Base-by-base conservation (phyloP, 2,888 invertebrate species). In the Nemotelus pantherinus region DNA sequence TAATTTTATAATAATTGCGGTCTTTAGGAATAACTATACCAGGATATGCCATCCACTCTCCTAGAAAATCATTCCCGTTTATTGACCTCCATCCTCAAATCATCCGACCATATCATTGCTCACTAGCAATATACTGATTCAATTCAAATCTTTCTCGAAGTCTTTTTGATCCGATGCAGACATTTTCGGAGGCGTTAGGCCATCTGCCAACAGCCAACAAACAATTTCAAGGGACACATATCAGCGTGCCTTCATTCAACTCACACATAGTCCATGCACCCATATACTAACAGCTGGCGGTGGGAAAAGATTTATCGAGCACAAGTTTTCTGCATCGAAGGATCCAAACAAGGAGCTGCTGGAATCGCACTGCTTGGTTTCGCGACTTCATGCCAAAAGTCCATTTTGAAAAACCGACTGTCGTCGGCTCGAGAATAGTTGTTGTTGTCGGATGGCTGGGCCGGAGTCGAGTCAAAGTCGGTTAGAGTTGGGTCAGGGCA, bases 271-370 rank as follows among this genome's bases (percentile, higher is more conserved):
- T 3, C 39, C 50, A 6, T 9, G 44, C 3, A 64, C 25, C 44
- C 45, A 64, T 44, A 41, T 63, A 63, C 41, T 5, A 63, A 25
- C 3, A 63, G n/a, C 3, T 43, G 70, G 55, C 41, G n/a, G 4
- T 48, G 50, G 5, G 48, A 72, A 60, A 74, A 74, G 74, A 74
- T 74, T 74, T 74, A 74, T 74, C 48, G 74, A 60, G 60, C 60
- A 48, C 74, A 74, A 74, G 63, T 74, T 74, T 74, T 74, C 74
- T 44, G 74, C 74, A 60, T 60, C 74, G 74, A 74, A 63, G 74
- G 48, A 48, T 60, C 63, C 41, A 39, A 57, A 72, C 72, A 60
- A 72, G 72, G 72, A 58, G 39, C 4, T 6, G 39, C 43, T 41
- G 57, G 25, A 25, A 57, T 72, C 71, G 71, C 45, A 63, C 50